Evolutionary conservation across 2,888 invertebrate genomes (phyloP).

Genomic region (Coremacera marginata): DNA sequence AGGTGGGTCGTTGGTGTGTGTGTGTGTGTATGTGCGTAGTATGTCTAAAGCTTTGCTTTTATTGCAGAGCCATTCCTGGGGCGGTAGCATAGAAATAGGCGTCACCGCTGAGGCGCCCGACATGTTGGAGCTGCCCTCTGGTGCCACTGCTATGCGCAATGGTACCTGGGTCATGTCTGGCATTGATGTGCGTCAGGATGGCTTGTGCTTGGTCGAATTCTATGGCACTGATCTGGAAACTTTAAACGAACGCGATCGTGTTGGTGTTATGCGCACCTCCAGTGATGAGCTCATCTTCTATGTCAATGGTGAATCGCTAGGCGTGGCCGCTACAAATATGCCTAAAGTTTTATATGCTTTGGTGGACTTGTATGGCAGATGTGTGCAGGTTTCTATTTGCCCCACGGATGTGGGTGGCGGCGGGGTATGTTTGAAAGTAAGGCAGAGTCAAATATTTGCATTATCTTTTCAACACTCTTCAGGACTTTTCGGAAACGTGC

Average conservation of each 20-base stretch:
- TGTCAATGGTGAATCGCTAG: constrained; percentile 90
- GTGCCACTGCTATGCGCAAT: constrained; percentile 82
- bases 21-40: background rate
- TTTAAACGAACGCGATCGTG: constrained; percentile 83
- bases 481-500: constrained; percentile 52
- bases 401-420: constrained; percentile 53
- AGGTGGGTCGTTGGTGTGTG: constrained; percentile 73
- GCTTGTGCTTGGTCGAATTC: constrained; percentile 82
- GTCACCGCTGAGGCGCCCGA: constrained; percentile 80
- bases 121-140: constrained; percentile 77
- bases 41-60: constrained; percentile 29
- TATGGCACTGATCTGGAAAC: constrained; percentile 89
- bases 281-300: constrained; percentile 88
- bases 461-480: background rate
- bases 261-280: constrained; percentile 86
- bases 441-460: background rate
- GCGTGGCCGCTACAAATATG: constrained; percentile 83
- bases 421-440: constrained; percentile 48
- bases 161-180: constrained; percentile 95
- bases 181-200: constrained; percentile 86
- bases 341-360: constrained; percentile 82
- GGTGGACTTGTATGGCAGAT: constrained; percentile 86
- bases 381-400: constrained; percentile 79
- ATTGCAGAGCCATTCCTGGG: constrained; percentile 82
- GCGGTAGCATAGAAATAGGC: constrained; percentile 82